Conservation (phyloP, 2,797 vertebrate genomes). For the Triplophysa yarkandensis region DNA sequence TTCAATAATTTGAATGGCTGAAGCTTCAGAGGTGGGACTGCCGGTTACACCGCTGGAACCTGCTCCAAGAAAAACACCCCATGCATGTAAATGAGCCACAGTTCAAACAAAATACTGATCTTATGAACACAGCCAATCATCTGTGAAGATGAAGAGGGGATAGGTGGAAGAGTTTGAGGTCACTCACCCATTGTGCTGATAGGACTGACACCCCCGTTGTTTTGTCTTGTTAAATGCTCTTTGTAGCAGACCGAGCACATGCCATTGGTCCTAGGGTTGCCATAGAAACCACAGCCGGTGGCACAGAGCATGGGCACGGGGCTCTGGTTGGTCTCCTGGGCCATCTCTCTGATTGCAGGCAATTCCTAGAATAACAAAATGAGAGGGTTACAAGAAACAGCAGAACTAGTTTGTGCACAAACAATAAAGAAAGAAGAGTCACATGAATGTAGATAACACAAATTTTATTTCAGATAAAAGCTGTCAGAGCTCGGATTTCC, state of each 20-base stretch:
- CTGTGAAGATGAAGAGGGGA: not conserved
- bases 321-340: slow-evolving; percentile 90
- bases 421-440: no score
- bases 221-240: slow-evolving; percentile 85
- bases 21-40: slow-evolving; percentile 81
- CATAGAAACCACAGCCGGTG: slow-evolving; percentile 88
- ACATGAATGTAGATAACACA: no score
- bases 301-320: slow-evolving; percentile 85
- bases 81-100: not conserved
- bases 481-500: no score
- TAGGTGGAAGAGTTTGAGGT: not conserved
- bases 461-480: no score
- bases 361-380: slow-evolving; percentile 52
- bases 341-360: slow-evolving; percentile 71
- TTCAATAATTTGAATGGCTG: slow-evolving; percentile 90
- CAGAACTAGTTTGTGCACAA: no score
- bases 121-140: not conserved
- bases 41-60: slow-evolving; percentile 56
- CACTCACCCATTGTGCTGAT: slow-evolving; percentile 75
- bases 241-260: slow-evolving; percentile 92
- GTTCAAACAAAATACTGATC: not conserved
- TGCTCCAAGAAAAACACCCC: slow-evolving; percentile 59
- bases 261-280: slow-evolving; percentile 87
- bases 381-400: slow-evolving; percentile 3
- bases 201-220: slow-evolving; percentile 80